These are phyloP conservation scores for Lophotriccus pileatus DNA, from an alignment of 2,797 vertebrate genomes.

Conservation along the genomic window DNA sequence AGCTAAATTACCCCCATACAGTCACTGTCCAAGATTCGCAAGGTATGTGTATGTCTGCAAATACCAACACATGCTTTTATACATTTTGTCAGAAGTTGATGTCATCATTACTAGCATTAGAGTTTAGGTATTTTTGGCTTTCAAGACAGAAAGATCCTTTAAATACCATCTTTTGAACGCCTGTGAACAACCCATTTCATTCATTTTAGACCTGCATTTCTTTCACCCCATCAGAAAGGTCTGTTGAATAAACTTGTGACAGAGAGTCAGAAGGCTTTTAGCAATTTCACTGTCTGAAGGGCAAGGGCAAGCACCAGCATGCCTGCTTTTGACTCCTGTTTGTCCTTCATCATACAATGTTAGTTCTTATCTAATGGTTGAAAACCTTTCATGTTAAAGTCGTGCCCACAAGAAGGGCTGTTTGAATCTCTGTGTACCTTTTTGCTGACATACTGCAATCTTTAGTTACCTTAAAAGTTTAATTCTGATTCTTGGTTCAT, in stretches of 20 bases:
- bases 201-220: neutral
- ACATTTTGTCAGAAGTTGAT: neutral
- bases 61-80: neutral
- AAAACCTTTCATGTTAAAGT: neutral
- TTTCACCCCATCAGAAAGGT: neutral
- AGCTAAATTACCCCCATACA: neutral
- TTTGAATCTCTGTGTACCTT: neutral
- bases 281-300: neutral
- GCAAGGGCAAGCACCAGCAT: neutral
- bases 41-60: neutral
- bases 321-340: neutral
- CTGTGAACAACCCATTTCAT: neutral
- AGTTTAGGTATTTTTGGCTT: neutral
- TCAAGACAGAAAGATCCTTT: neutral
- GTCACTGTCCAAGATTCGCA: neutral
- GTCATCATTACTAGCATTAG: neutral
- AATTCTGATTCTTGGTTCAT: neutral
- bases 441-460: neutral
- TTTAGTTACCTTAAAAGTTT: neutral
- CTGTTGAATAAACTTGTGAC: neutral
- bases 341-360: neutral
- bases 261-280: neutral
- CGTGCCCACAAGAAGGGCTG: neutral
- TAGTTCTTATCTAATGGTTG: conserved; percentile 1
- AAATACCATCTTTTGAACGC: neutral